Percentiles rank a stretch among this genome's conserved stretches.
Evolutionary conservation across 2,113 vertebrate genomes (phyloP).

Genomic region (Lichenostomus cassidix): DNA sequence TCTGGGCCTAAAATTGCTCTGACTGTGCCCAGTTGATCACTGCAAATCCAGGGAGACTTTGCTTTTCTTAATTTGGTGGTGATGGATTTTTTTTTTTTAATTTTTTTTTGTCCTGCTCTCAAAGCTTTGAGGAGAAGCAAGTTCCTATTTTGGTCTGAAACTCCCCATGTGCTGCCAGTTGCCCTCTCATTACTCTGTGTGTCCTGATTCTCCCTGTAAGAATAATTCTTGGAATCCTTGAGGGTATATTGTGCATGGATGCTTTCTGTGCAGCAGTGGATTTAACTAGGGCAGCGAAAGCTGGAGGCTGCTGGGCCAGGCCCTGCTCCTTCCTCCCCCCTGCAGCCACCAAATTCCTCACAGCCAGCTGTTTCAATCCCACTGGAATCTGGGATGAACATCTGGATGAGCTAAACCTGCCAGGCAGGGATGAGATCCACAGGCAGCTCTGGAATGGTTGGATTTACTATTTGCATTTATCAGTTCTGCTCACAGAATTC

Average conservation of each 20-base stretch:
- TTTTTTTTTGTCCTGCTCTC: neutral
- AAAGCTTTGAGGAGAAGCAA: neutral
- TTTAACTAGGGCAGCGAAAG: neutral
- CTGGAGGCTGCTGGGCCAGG: neutral
- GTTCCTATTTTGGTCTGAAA: conserved; percentile 29
- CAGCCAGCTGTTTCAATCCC: neutral
- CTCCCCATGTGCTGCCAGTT: neutral
- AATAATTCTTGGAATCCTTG: neutral
- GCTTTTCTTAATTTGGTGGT: neutral
- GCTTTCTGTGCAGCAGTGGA: neutral
- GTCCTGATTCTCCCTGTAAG: neutral
- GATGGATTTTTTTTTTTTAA: neutral
- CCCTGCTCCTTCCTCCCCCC: neutral
- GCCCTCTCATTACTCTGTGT: neutral
- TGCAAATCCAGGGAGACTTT: neutral
- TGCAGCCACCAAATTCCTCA: neutral
- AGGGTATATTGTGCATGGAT: neutral
- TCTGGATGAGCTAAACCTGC: neutral
- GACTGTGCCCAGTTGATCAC: neutral
- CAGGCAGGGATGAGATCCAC: neutral
- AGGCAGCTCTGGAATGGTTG: neutral
- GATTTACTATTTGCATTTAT: neutral
- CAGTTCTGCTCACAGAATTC: neutral
- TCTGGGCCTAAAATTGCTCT: neutral
- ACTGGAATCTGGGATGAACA: neutral